Conservation (phyloP, 2,888 invertebrate species). For the Lasioglossum leucozonium region DNA sequence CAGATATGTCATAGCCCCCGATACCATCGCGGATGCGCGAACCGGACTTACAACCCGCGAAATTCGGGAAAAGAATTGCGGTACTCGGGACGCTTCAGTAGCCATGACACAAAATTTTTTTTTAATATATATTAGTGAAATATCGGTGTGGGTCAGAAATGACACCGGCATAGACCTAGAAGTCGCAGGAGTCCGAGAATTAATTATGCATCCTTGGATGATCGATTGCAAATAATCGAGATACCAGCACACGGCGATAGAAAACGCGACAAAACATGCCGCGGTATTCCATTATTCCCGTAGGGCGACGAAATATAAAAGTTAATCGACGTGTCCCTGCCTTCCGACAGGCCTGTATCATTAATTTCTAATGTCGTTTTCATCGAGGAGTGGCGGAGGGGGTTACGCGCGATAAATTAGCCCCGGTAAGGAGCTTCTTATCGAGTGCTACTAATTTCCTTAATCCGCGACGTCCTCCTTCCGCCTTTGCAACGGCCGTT, state of each 20-base stretch:
- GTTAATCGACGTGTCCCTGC: not conserved
- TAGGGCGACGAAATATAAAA: not conserved
- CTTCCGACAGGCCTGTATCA: slow-evolving; percentile 33
- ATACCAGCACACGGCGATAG: not conserved
- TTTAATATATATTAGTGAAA: too few relatives aligned
- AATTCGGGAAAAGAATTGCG: too few relatives aligned
- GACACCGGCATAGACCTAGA: too few relatives aligned
- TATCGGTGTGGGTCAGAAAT: too few relatives aligned
- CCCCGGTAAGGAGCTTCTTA: slow-evolving; percentile 49
- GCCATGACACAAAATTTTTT: too few relatives aligned
- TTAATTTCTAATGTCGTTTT: slow-evolving; percentile 61
- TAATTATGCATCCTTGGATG: not conserved
- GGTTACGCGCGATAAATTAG: slow-evolving; percentile 41
- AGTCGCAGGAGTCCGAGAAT: too few relatives aligned
- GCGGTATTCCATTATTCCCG: not conserved
- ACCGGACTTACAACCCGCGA: too few relatives aligned
- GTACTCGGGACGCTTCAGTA: too few relatives aligned
- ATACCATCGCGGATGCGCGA: too few relatives aligned
- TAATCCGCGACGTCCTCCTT: slow-evolving; percentile 38
- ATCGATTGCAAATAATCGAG: not conserved
- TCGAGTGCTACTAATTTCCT: slow-evolving; percentile 62
- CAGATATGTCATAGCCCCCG: too few relatives aligned
- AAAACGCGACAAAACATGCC: not conserved
- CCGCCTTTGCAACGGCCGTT: not conserved
- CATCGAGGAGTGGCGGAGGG: slow-evolving; percentile 33